phyloP scores from a whole-genome alignment of 92 coral and sea anemone species.

The Nematostella vectensis region DNA sequence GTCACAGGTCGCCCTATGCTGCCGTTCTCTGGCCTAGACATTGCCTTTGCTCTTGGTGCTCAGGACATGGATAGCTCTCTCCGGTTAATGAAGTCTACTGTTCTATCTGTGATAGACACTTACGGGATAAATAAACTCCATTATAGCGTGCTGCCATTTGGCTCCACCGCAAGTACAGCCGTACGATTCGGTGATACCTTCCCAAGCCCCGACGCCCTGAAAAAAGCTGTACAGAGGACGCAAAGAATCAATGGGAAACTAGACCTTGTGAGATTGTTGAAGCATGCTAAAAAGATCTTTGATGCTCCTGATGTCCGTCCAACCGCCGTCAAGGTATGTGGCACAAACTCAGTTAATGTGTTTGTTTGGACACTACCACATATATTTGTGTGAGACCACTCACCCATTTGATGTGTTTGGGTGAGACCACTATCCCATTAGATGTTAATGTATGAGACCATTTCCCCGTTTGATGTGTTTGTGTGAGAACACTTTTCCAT shows the following conservation, averaged over 20 bases:
- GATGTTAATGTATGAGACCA: too few relatives aligned
- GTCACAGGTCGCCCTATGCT: slow-evolving; percentile 24
- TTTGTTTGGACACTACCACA: not conserved
- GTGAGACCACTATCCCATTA: too few relatives aligned
- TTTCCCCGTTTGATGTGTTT: too few relatives aligned
- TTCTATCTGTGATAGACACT: slow-evolving; percentile 43
- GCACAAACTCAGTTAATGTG: too few relatives aligned
- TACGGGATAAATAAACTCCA: slow-evolving; percentile 52
- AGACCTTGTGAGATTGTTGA: slow-evolving; percentile 59
- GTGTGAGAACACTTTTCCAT: too few relatives aligned
- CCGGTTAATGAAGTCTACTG: slow-evolving; percentile 53
- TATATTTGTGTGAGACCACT: too few relatives aligned
- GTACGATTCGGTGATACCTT: slow-evolving; percentile 27
- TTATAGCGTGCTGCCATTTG: slow-evolving; percentile 56
- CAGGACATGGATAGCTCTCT: slow-evolving; percentile 33
- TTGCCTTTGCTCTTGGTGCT: slow-evolving; percentile 67
- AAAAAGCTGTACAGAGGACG: slow-evolving; percentile 38
- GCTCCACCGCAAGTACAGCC: slow-evolving; percentile 32
- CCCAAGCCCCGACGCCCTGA: slow-evolving; percentile 27
- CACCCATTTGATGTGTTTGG: too few relatives aligned
- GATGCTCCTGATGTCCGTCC: slow-evolving; percentile 55
- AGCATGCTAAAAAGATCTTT: slow-evolving; percentile 56
- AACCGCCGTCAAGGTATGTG: slow-evolving; percentile 53
- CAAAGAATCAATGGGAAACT: slow-evolving; percentile 53
- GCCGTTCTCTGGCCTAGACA: slow-evolving; percentile 52